phyloP scores from a whole-genome alignment of 1,140 invertebrate species.

The Caenorhabditis remanei region DNA sequence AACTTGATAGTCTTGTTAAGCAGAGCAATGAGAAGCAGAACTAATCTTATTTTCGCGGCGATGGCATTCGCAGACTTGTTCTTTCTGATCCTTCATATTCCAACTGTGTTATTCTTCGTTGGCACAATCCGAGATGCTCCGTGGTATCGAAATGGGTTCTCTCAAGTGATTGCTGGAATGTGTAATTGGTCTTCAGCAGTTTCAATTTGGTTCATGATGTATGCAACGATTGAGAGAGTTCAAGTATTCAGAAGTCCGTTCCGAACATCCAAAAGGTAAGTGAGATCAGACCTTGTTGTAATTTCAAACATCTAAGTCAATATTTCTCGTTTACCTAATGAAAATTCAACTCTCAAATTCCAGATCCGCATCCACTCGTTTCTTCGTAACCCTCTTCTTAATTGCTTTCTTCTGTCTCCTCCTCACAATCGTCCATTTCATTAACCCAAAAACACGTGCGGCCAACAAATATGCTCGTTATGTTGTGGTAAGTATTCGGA shows the following conservation, averaged over 20 bases:
- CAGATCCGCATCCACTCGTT: constrained; percentile 51
- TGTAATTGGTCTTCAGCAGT: constrained; percentile 44
- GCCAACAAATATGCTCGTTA: constrained; percentile 43
- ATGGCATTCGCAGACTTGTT: constrained; percentile 52
- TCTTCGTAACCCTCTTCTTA: constrained; percentile 32
- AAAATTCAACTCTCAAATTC: background rate
- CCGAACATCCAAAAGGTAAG: constrained; percentile 17
- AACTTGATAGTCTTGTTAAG: constrained; percentile 51
- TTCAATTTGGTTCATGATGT: constrained; percentile 61
- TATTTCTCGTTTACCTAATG: background rate
- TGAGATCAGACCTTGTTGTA: background rate
- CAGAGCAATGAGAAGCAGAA: constrained; percentile 49
- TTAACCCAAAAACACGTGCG: constrained; percentile 45
- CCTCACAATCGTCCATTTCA: constrained; percentile 39
- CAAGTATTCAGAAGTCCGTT: constrained; percentile 57
- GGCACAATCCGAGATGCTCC: constrained; percentile 45
- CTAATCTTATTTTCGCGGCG: constrained; percentile 57
- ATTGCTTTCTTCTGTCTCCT: constrained; percentile 35
- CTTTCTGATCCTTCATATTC: constrained; percentile 51
- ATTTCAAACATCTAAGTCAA: no score
- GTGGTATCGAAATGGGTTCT: constrained; percentile 15
- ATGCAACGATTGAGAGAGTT: constrained; percentile 57
- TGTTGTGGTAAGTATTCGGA: constrained; percentile 16
- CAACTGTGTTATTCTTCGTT: constrained; percentile 17
- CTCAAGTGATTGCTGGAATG: constrained; percentile 23